Evolutionary conservation across 2,888 invertebrate species (phyloP).

Genomic region (Steinernema scapterisci): DNA sequence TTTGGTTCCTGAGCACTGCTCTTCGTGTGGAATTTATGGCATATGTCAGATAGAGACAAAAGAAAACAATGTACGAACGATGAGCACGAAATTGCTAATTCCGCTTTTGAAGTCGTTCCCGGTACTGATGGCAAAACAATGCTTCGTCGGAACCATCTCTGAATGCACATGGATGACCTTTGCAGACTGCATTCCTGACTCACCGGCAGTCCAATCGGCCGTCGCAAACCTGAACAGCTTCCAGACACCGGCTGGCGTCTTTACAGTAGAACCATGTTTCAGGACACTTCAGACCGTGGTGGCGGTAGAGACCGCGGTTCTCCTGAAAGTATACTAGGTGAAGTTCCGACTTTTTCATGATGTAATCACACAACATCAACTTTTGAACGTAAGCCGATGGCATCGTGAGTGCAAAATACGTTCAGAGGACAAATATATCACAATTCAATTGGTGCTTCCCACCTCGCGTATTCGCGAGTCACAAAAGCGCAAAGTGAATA

Average conservation of each 20-base stretch:
- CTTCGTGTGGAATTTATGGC: no score
- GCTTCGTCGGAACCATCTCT: constrained; percentile 21
- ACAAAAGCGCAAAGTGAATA: no score
- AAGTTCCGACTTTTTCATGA: no score
- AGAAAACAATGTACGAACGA: no score
- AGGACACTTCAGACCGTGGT: constrained; percentile 42
- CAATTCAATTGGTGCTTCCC: no score
- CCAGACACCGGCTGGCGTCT: constrained; percentile 44
- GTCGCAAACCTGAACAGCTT: constrained; percentile 46
- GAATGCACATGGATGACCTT: not conserved
- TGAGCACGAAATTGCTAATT: not conserved
- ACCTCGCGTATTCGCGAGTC: no score
- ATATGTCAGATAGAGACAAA: no score
- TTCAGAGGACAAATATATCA: no score
- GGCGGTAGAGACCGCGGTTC: constrained; percentile 35
- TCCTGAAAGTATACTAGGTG: constrained; percentile 17
- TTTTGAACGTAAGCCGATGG: no score
- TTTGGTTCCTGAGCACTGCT: no score
- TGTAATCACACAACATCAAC: no score
- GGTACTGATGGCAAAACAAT: constrained; percentile 9
- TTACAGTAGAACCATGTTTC: constrained; percentile 48
- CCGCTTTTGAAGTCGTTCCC: not conserved
- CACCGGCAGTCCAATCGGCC: constrained; percentile 43
- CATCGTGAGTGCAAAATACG: no score
- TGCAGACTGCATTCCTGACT: not conserved